Conservation (phyloP, 2,797 vertebrate species). For the Decapterus maruadsi region DNA sequence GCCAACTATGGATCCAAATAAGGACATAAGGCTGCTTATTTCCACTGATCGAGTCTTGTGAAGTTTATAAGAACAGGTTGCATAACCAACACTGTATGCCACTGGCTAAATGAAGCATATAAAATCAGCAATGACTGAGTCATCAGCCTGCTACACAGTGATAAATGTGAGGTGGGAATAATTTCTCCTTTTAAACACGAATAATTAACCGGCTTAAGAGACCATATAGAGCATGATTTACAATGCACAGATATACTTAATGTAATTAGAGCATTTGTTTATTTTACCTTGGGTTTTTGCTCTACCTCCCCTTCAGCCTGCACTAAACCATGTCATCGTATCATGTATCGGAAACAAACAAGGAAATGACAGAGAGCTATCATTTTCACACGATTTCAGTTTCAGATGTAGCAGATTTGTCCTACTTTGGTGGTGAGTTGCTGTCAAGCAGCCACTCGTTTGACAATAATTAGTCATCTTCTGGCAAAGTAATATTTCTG, state of each 20-base stretch:
- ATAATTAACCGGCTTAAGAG: conserved; percentile 45
- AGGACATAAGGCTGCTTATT: conserved; percentile 29
- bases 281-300: conserved; percentile 8
- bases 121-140: conserved; percentile 60
- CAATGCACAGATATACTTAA: conserved; percentile 1
- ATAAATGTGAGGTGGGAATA: conserved; percentile 59
- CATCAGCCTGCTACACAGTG: conserved; percentile 53
- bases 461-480: conserved; percentile 15
- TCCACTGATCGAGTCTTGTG: conserved; percentile 27
- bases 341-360: background rate
- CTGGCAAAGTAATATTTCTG: conserved; percentile 25
- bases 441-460: conserved; percentile 23
- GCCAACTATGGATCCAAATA: conserved; percentile 30
- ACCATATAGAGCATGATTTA: background rate
- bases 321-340: background rate
- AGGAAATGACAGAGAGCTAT: background rate
- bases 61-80: conserved; percentile 43
- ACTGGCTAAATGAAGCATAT: conserved; percentile 59
- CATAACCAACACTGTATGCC: conserved; percentile 38
- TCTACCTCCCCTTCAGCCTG: background rate
- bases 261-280: conserved; percentile 6
- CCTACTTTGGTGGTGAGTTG: conserved; percentile 27
- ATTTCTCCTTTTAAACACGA: conserved; percentile 50
- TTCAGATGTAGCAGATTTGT: background rate
- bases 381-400: background rate